phyloP scores from a whole-genome alignment of 1,140 invertebrate genomes.

The Chlorops oryzae region DNA sequence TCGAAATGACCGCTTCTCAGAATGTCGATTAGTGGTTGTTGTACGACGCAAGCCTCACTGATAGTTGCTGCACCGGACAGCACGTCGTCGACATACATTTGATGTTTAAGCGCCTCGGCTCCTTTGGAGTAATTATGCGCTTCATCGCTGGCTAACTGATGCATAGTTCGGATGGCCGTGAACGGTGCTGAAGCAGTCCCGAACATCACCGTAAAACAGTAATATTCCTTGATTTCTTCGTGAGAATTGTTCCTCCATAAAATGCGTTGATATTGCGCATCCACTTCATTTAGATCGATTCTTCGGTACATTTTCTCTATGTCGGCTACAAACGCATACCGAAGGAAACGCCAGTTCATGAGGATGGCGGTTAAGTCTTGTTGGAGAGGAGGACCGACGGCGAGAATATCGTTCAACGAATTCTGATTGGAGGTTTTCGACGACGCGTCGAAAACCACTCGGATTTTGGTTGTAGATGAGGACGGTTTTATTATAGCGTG shows the following conservation, averaged over 20 bases:
- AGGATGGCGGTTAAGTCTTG: constrained; percentile 28
- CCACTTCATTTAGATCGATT: constrained; percentile 18
- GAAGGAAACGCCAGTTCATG: constrained; percentile 40
- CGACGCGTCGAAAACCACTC: constrained; percentile 10
- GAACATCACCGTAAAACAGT: constrained; percentile 29
- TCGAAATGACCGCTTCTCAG: too few relatives aligned
- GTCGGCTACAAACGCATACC: constrained; percentile 22
- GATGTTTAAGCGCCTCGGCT: constrained; percentile 24
- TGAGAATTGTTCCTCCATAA: constrained; percentile 32
- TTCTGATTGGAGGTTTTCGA: constrained; percentile 8
- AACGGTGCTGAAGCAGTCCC: constrained; percentile 38
- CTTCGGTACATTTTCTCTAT: constrained; percentile 38
- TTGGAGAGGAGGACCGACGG: constrained; percentile 15
- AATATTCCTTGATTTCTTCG: constrained; percentile 15
- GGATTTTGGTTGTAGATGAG: constrained; percentile 17
- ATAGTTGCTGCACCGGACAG: neutral
- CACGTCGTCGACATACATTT: constrained; percentile 12
- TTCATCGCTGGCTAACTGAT: constrained; percentile 30
- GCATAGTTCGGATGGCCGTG: constrained; percentile 30
- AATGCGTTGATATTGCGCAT: constrained; percentile 36
- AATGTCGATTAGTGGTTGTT: too few relatives aligned
- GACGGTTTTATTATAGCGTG: constrained; percentile 6
- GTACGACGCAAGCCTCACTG: too few relatives aligned
- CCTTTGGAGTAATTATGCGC: constrained; percentile 20
- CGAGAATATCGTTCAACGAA: constrained; percentile 19